Evolutionary conservation across 2,888 invertebrate genomes (phyloP).

Genomic region (Mantis religiosa): DNA sequence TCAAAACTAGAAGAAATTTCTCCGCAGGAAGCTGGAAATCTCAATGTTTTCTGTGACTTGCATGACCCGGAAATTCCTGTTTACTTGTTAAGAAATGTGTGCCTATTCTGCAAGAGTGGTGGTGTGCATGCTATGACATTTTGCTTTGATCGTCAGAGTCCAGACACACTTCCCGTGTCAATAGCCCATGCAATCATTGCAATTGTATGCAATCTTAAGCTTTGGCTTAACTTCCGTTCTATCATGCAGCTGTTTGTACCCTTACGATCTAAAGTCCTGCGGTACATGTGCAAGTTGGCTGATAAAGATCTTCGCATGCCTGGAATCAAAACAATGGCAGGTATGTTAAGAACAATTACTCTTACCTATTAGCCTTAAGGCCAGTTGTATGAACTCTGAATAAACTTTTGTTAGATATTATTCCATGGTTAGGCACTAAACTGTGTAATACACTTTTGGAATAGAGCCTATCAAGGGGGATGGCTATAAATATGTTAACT

Average conservation of each 20-base stretch:
- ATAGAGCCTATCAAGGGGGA: too few relatives aligned
- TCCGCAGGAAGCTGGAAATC: slow-evolving; percentile 75
- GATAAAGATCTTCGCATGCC: slow-evolving; percentile 87
- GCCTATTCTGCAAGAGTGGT: slow-evolving; percentile 85
- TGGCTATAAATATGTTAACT: too few relatives aligned
- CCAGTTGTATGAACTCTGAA: too few relatives aligned
- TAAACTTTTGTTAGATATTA: too few relatives aligned
- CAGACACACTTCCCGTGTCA: slow-evolving; percentile 73
- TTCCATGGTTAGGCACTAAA: too few relatives aligned
- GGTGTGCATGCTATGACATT: slow-evolving; percentile 83
- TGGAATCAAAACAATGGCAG: slow-evolving; percentile 89
- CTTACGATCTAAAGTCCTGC: slow-evolving; percentile 76
- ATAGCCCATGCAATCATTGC: slow-evolving; percentile 90
- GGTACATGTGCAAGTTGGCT: slow-evolving; percentile 89
- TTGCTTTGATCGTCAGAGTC: slow-evolving; percentile 74
- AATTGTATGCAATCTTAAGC: slow-evolving; percentile 85
- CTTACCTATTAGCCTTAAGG: too few relatives aligned
- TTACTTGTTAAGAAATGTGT: slow-evolving; percentile 86
- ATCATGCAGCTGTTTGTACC: slow-evolving; percentile 86
- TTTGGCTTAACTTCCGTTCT: slow-evolving; percentile 90
- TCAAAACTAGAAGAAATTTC: slow-evolving; percentile 77
- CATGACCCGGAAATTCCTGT: slow-evolving; percentile 92
- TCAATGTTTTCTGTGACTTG: slow-evolving; percentile 82
- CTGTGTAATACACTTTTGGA: too few relatives aligned
- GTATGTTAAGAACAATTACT: slow-evolving; percentile 44